These are phyloP conservation scores for Dinoponera quadriceps DNA, from an alignment of 1,140 invertebrate species.

Conservation along the genomic window DNA sequence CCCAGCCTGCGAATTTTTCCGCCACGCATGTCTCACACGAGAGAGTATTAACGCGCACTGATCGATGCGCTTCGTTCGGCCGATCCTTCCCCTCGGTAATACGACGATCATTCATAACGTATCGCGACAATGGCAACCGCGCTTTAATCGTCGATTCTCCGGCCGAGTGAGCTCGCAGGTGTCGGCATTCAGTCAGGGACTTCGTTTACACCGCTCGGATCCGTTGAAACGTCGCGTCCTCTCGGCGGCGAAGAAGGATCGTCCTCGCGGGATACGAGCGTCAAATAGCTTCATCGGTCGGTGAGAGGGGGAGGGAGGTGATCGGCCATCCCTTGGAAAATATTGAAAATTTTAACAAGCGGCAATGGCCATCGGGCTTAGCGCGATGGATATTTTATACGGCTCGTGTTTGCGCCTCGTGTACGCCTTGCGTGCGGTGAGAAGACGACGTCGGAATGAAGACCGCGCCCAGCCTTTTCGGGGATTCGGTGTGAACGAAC, in stretches of 20 bases:
- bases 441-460: neutral
- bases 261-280: neutral
- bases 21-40: neutral
- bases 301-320: neutral
- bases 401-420: neutral
- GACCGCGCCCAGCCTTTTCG: too few relatives aligned
- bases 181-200: slow-evolving; percentile 8
- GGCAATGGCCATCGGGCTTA: neutral
- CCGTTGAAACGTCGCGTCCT: slow-evolving; percentile 4
- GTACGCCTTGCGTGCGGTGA: neutral
- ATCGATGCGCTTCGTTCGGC: neutral
- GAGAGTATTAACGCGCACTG: neutral
- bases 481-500: too few relatives aligned
- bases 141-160: slow-evolving; percentile 25
- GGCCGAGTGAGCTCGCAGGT: neutral
- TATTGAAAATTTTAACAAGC: slow-evolving; percentile 4
- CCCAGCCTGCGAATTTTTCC: neutral
- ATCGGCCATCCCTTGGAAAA: neutral
- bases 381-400: slow-evolving; percentile 4
- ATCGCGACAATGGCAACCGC: slow-evolving; percentile 11
- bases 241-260: neutral
- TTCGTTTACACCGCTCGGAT: neutral
- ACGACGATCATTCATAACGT: slow-evolving; percentile 35
- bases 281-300: neutral
- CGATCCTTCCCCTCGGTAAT: neutral